phyloP scores from a whole-genome alignment of 1,140 invertebrate genomes.

The Drosophila dunni region DNA sequence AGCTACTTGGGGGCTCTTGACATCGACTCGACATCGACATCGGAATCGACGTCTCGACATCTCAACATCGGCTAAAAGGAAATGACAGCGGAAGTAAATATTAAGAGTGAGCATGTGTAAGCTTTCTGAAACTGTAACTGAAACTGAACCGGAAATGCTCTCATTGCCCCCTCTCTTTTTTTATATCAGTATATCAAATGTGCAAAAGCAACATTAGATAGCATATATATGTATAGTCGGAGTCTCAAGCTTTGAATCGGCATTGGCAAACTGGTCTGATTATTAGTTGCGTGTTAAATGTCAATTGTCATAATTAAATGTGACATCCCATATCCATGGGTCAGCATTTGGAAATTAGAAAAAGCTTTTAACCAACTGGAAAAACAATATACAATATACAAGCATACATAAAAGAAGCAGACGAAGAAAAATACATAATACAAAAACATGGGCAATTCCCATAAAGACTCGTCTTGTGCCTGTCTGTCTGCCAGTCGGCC shows the following conservation, averaged over 20 bases:
- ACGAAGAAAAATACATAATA: conserved; percentile 25
- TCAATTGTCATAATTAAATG: conserved; percentile 75
- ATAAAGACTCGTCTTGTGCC: conserved; percentile 20
- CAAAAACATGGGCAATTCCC: conserved; percentile 43
- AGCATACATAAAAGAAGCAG: background rate
- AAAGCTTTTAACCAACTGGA: conserved; percentile 64
- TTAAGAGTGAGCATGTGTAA: conserved; percentile 10
- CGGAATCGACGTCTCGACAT: background rate
- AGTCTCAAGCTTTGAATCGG: conserved; percentile 1
- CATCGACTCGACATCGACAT: conserved; percentile 15
- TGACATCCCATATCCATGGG: conserved; percentile 41
- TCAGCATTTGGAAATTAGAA: conserved; percentile 65
- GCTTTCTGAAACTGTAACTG: background rate
- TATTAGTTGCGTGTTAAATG: conserved; percentile 72
- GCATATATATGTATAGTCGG: background rate
- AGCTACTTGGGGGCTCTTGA: conserved; percentile 11
- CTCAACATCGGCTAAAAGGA: background rate
- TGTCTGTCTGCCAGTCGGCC: background rate
- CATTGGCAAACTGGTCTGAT: conserved; percentile 15
- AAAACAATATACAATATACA: conserved; percentile 18
- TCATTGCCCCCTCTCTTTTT: conserved; percentile 18
- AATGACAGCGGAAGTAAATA: conserved; percentile 40
- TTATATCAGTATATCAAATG: conserved; percentile 20
- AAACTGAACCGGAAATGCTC: conserved; percentile 44
- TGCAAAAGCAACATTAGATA: conserved; percentile 16